A percentile compares a stretch with the other conserved stretches of the same genome.
Conservation (phyloP, 2,113 vertebrate species). For the Cinclus mexicanus region DNA sequence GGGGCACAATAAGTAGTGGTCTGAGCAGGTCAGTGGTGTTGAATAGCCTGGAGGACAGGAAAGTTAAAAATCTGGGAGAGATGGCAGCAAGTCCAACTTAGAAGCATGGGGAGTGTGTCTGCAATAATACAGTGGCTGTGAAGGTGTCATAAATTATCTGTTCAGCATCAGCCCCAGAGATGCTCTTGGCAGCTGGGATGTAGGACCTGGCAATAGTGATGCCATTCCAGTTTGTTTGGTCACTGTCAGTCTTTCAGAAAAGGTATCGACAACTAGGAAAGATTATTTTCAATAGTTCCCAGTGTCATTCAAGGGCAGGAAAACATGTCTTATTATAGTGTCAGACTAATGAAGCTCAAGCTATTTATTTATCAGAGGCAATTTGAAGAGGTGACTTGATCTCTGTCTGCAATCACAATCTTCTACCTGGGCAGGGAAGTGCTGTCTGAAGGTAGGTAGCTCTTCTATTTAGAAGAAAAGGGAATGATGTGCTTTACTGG, state of each 20-base stretch:
- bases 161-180: background rate
- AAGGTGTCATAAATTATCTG: background rate
- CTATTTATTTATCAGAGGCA: conserved; percentile 57
- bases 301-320: conserved; percentile 42
- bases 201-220: background rate
- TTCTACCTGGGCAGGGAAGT: background rate
- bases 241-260: background rate
- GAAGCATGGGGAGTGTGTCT: background rate
- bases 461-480: conserved; percentile 8
- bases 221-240: background rate
- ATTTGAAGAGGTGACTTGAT: conserved; percentile 38
- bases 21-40: background rate
- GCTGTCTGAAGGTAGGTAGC: background rate
- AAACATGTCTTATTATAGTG: conserved; percentile 32
- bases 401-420: background rate
- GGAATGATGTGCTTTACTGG: conserved; percentile 19
- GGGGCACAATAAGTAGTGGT: background rate
- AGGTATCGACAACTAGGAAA: background rate
- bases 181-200: background rate
- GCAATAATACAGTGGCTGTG: background rate
- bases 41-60: background rate
- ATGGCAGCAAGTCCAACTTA: background rate
- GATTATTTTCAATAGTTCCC: conserved; percentile 20
- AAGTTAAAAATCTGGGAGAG: background rate
- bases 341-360: conserved; percentile 44